A percentile compares a stretch with the other conserved stretches of the same genome.
phyloP scores from a whole-genome alignment of 2,797 vertebrate genomes.

The Scolopax bukidnonensis region DNA sequence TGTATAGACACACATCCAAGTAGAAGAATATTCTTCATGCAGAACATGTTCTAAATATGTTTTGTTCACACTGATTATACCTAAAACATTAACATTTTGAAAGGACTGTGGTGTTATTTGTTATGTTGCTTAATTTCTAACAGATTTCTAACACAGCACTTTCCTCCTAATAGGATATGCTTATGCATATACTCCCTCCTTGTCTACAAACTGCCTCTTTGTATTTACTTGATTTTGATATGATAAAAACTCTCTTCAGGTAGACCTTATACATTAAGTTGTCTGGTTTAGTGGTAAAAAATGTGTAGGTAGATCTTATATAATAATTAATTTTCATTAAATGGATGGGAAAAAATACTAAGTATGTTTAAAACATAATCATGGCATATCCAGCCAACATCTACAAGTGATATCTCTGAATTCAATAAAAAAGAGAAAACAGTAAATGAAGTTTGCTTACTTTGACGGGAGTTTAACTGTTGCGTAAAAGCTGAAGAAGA shows the following conservation, averaged over 20 bases:
- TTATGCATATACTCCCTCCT: background rate
- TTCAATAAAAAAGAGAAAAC: background rate
- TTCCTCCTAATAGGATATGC: background rate
- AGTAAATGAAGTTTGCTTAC: background rate
- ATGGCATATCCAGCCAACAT: background rate
- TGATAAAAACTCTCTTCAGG: background rate
- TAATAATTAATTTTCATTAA: background rate
- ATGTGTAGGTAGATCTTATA: background rate
- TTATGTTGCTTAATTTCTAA: background rate
- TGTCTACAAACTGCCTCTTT: background rate
- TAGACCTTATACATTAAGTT: background rate
- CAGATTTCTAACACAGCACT: background rate
- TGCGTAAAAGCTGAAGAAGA: background rate
- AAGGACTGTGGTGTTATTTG: background rate
- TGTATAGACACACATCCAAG: background rate
- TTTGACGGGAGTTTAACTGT: background rate
- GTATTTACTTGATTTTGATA: background rate
- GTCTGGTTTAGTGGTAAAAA: background rate
- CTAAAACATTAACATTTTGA: background rate
- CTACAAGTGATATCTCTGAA: background rate
- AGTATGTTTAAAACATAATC: background rate
- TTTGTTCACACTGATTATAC: background rate
- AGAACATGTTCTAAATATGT: background rate
- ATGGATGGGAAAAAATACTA: background rate
- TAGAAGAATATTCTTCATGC: background rate